A percentile compares a stretch with the other conserved stretches of the same genome.
phyloP scores from a whole-genome alignment of 2,113 vertebrate genomes.

The Jaculus jaculus region DNA sequence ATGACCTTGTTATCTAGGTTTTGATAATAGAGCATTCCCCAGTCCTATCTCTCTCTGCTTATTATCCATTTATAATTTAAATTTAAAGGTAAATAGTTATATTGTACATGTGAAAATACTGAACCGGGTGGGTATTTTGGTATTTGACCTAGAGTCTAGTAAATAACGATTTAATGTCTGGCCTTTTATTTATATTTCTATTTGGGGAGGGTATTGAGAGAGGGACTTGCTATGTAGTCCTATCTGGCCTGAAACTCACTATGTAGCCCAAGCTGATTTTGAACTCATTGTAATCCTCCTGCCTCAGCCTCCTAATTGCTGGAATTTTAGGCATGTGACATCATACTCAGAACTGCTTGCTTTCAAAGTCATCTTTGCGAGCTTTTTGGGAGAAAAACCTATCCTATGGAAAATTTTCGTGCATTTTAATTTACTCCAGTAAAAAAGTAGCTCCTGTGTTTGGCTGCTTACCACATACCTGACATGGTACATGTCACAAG shows the following conservation, averaged over 20 bases:
- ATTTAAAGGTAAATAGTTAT: constrained; percentile 20
- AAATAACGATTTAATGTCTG: constrained; percentile 40
- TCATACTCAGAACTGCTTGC: not conserved
- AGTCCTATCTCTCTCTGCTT: constrained; percentile 28
- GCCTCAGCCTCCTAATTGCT: not conserved
- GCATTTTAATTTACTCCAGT: constrained; percentile 46
- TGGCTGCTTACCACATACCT: not conserved
- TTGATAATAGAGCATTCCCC: not conserved
- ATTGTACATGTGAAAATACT: not conserved
- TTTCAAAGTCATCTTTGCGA: not conserved
- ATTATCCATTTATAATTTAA: constrained; percentile 23
- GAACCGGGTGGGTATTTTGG: not conserved
- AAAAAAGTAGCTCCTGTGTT: constrained; percentile 32
- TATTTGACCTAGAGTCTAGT: not conserved
- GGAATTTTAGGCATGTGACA: not conserved
- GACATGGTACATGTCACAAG: constrained; percentile 33
- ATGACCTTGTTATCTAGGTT: not conserved
- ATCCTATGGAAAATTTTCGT: not conserved
- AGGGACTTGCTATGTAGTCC: not conserved
- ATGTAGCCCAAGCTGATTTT: not conserved
- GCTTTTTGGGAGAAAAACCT: not conserved
- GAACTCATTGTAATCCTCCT: not conserved
- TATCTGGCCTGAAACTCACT: not conserved
- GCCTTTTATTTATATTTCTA: not conserved
- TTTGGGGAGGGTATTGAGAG: not conserved